Percentiles rank a stretch among this genome's conserved stretches.
These are phyloP conservation scores for Melanerpes formicivorus DNA, from an alignment of 2,113 vertebrate species.

Conservation along the genomic window DNA sequence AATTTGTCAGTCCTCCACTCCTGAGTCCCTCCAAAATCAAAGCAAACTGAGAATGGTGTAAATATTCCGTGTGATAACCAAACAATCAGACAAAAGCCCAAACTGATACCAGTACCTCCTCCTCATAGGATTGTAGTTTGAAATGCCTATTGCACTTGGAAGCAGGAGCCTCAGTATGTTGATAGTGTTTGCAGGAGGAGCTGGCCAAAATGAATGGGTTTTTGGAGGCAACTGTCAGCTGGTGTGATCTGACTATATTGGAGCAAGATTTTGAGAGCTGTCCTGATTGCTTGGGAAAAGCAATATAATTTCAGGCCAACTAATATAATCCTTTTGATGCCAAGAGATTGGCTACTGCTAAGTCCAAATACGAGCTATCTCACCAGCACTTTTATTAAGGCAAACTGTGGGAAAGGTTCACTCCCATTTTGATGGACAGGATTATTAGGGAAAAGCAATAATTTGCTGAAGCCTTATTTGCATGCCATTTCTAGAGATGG, in stretches of 20 bases:
- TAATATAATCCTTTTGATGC: constrained; percentile 67
- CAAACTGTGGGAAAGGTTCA: constrained; percentile 21
- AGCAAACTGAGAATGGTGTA: not conserved
- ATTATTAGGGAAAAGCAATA: constrained; percentile 53
- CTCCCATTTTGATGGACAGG: constrained; percentile 28
- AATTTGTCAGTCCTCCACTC: not conserved
- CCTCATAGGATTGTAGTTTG: not conserved
- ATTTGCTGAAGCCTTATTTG: constrained; percentile 38
- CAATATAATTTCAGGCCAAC: constrained; percentile 67
- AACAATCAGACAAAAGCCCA: not conserved
- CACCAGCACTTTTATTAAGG: constrained; percentile 57
- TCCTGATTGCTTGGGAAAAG: constrained; percentile 67
- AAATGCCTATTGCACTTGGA: not conserved
- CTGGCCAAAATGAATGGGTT: constrained; percentile 38
- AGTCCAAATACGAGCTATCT: constrained; percentile 47
- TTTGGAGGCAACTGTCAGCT: constrained; percentile 56
- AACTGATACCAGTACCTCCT: not conserved
- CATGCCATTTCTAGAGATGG: constrained; percentile 27
- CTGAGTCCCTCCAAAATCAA: not conserved
- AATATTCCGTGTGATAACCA: not conserved
- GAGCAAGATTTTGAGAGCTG: constrained; percentile 61
- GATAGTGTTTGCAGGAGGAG: not conserved
- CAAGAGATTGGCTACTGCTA: constrained; percentile 62
- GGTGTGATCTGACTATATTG: constrained; percentile 60
- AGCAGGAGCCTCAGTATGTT: not conserved